Evolutionary conservation across 2,888 invertebrate species (phyloP).

Genomic region (Diarsia brunnea): DNA sequence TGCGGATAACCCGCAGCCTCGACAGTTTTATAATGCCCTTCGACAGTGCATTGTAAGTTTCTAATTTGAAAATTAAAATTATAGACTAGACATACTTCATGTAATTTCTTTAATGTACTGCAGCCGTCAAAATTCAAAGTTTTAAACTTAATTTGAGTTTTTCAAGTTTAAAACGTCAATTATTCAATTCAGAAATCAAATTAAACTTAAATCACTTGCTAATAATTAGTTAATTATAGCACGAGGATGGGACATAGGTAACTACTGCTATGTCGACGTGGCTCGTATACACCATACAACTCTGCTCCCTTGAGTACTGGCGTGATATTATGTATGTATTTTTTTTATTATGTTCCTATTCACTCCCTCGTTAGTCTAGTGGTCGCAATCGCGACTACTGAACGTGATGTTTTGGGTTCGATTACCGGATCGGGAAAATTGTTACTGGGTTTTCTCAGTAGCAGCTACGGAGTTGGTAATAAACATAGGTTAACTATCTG

Average conservation of each 20-base stretch:
- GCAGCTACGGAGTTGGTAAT: too few relatives aligned
- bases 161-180: neutral
- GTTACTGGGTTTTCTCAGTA: too few relatives aligned
- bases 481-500: too few relatives aligned
- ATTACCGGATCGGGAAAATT: too few relatives aligned
- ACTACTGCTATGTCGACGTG: neutral
- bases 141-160: neutral
- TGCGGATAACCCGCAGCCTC: too few relatives aligned
- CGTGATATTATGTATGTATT: neutral
- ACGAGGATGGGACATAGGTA: neutral
- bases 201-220: neutral
- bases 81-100: neutral
- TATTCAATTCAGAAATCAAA: neutral
- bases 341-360: neutral
- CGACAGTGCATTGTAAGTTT: too few relatives aligned
- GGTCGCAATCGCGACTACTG: too few relatives aligned
- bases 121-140: neutral
- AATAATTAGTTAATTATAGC: neutral
- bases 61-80: too few relatives aligned
- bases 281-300: neutral
- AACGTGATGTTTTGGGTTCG: too few relatives aligned
- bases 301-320: neutral
- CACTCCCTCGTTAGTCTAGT: too few relatives aligned
- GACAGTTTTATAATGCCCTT: too few relatives aligned
- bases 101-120: neutral